Evolutionary conservation across 30 jellyfish, hydroid and myxozoan genomes (phyloP).

Genomic region (Haliclystus octoradiatus): DNA sequence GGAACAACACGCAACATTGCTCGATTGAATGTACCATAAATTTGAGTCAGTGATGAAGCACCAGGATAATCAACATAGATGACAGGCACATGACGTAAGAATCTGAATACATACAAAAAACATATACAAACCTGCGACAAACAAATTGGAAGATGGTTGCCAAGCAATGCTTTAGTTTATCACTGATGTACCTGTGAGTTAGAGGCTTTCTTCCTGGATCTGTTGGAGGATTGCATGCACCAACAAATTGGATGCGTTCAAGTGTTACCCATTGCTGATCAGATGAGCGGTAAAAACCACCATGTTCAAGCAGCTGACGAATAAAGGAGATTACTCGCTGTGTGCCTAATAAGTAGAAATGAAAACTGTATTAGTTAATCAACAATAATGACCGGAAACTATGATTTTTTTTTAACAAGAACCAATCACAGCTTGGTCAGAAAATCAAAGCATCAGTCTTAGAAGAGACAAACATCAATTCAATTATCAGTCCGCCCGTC

Average conservation of each 20-base stretch:
- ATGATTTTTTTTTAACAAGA: background rate
- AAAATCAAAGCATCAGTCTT: background rate
- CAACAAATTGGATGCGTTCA: constrained; percentile 95
- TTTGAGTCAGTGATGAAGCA: constrained; percentile 89
- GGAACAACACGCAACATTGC: constrained; percentile 93
- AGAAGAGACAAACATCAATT: no score
- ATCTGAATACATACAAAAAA: no score
- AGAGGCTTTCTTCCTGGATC: constrained; percentile 97
- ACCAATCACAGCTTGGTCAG: background rate
- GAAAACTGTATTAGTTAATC: background rate
- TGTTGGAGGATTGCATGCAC: constrained; percentile 99
- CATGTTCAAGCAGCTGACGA: constrained; percentile 94
- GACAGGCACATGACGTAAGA: constrained; percentile 96
- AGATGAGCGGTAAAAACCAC: constrained; percentile 88
- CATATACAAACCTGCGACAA: no score
- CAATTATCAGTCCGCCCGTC: no score
- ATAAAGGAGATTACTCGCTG: constrained; percentile 89
- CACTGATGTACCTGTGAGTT: constrained; percentile 63
- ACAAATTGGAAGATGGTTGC: background rate
- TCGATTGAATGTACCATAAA: constrained; percentile 94
- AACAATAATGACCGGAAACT: no score
- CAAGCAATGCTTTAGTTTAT: background rate
- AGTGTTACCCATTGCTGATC: constrained; percentile 94
- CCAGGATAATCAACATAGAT: constrained; percentile 97
- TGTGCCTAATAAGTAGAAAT: constrained; percentile 47